Evolutionary conservation across 2,888 invertebrate genomes (phyloP).

Genomic region (Byasa hedistus): DNA sequence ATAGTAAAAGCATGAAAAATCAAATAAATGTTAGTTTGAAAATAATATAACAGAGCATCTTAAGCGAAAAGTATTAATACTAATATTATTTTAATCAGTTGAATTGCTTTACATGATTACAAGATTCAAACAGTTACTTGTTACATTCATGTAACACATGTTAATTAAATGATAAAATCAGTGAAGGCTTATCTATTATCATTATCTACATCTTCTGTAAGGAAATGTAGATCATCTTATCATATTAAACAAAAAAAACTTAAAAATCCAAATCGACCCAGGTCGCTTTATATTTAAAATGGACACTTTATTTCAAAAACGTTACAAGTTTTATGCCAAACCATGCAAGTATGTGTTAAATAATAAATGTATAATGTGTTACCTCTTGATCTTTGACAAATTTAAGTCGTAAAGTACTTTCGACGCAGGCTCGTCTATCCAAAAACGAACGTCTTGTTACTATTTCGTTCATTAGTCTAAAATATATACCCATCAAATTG

Average conservation of each 20-base stretch:
- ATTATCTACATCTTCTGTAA: constrained; percentile 26
- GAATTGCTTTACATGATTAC: background rate
- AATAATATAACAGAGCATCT: no score
- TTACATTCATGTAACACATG: constrained; percentile 24
- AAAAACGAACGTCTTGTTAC: constrained; percentile 92
- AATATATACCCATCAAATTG: constrained; percentile 92
- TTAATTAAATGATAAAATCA: constrained; percentile 21
- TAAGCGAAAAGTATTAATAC: background rate
- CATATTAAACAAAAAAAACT: background rate
- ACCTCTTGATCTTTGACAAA: constrained; percentile 92
- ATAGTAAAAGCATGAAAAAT: background rate
- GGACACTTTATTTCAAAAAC: background rate
- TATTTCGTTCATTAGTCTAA: constrained; percentile 92
- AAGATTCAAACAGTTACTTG: constrained; percentile 1
- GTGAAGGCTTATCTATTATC: constrained; percentile 15
- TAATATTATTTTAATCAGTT: background rate
- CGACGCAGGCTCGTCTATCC: constrained; percentile 91
- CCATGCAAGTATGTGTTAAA: background rate
- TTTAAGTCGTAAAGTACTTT: constrained; percentile 89
- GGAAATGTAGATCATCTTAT: constrained; percentile 14
- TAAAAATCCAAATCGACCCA: background rate
- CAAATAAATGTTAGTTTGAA: no score
- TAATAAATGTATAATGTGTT: constrained; percentile 30
- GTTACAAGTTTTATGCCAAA: background rate
- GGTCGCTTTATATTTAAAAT: background rate